Evolutionary conservation across 1,140 invertebrate genomes (phyloP).

Genomic region (Ptiloglossa arizonensis): DNA sequence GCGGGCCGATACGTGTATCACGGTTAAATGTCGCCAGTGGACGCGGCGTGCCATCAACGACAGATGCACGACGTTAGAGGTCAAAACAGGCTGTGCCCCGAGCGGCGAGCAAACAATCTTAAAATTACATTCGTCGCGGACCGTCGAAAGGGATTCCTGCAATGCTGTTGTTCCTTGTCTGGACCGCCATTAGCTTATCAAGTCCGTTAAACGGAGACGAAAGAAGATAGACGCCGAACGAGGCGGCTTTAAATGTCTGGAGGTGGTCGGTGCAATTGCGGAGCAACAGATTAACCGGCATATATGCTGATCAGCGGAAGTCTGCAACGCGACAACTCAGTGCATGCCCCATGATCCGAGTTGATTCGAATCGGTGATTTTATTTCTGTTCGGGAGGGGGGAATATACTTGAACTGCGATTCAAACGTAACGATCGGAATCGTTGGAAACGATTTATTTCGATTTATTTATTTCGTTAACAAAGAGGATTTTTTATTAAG

Average conservation of each 20-base stretch:
- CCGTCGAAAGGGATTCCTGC: slow-evolving; percentile 47
- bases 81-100: not conserved
- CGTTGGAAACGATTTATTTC: too few relatives aligned
- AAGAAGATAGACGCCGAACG: slow-evolving; percentile 52
- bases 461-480: too few relatives aligned
- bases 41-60: not conserved
- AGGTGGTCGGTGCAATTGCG: slow-evolving; percentile 4
- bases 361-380: not conserved
- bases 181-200: slow-evolving; percentile 62
- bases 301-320: slow-evolving; percentile 1
- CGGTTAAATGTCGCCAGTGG: not conserved
- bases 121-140: slow-evolving; percentile 12
- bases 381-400: too few relatives aligned
- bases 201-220: slow-evolving; percentile 62
- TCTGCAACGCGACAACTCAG: slow-evolving; percentile 9
- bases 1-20: too few relatives aligned
- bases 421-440: too few relatives aligned
- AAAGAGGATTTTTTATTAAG: too few relatives aligned
- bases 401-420: too few relatives aligned
- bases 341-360: not conserved
- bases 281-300: slow-evolving; percentile 1
- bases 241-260: slow-evolving; percentile 34
- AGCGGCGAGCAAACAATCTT: slow-evolving; percentile 8
- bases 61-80: not conserved
- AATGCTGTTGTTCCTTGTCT: slow-evolving; percentile 41